Base-by-base conservation (phyloP, 2,888 invertebrate genomes). In the Thymelicus acteon region DNA sequence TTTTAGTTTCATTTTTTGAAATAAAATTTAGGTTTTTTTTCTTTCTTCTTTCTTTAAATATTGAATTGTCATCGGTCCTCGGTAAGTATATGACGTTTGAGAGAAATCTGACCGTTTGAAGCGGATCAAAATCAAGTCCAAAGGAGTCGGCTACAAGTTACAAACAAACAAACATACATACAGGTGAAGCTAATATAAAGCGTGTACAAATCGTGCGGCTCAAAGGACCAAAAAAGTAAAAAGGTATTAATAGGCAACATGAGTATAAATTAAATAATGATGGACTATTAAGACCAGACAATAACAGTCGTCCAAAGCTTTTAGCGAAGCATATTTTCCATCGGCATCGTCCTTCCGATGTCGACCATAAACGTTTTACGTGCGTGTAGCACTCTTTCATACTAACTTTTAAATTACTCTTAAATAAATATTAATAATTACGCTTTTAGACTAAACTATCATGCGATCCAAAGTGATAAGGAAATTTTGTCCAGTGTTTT, bases 301-400 rank as follows among this genome's bases (percentile, higher is more conserved):
- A 62, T 48, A 48, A 62, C 62, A 63, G 39, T 19, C n/a, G 44
- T 63, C 48, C 58, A 24, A 64, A 60, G 70, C 60, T 70, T 70
- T 70, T 64, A 70, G 63, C 64, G 60, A 12, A 13, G 49, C 60
- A 60, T 64, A 60, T 64, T 64, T 48, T 39, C 48, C 70, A 60
- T 70, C 60, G 60, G 70, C 57, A 64, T 63, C 63, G 60, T 64
- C 70, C 64, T 64, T 64, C 60, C 58, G 63, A 70, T 64, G 39
- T 58, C 58, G 31, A n/a, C 62, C 49, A 70, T 70, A 70, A 70
- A 70, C 60, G 60, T 52, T 70, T 70, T 70, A 70, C 64, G 70
- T 70, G 70, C 69, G 19, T 54, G 37, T 48, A 47, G 47, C 40
- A 7, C n/a, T n/a, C 44, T 69, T 69, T 69, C 57, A 54, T 47